Base-by-base conservation (phyloP, 2,113 vertebrate genomes). In the Uropsilus gracilis region DNA sequence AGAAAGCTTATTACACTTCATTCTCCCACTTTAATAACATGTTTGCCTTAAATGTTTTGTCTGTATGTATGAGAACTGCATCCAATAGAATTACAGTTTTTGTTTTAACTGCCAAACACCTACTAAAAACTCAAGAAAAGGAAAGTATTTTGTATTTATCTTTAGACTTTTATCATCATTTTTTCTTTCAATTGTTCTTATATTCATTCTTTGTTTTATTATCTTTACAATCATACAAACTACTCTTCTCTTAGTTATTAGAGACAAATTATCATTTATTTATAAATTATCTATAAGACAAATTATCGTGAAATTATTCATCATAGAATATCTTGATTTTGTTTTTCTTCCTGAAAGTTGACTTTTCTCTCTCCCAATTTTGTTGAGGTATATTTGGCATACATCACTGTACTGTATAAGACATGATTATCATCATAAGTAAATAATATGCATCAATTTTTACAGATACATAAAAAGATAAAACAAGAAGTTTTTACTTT, bases 101-200 rank as follows among this genome's bases (percentile, higher is more conserved):
- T 83, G 4, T 86, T 93, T 80, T 37, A 71, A 37, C 28, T 73
- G 2, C 59, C 53, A 84, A 73, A 26, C 6, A n/a, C 37, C 61
- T 59, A 39, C 53, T 73, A 24, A 84, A 68, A 80, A 46, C 48
- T 80, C 57, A 91, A 80, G 28, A 64, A 55, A 77, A 89, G n/a
- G 57, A 64, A 83, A 88, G 3, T 72, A 37, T 20, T 91, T 95
- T 89, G 20, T 66, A n/a, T n/a, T n/a, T n/a, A n/a, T n/a, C n/a
- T n/a, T n/a, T n/a, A n/a, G n/a, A n/a, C n/a, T 39, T 80, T 64
- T 73, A 73, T 8, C 64, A 32, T 63, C 37, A 69, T 86, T 93
- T 46, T 57, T 69, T 17, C 69, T 61, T 44, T 53, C 37, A 1
- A 22, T n/a, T n/a, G n/a, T 24, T 17, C 6, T 30, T 83, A 46